phyloP scores from a whole-genome alignment of 2,113 vertebrate genomes.

The Callionymus lyra region DNA sequence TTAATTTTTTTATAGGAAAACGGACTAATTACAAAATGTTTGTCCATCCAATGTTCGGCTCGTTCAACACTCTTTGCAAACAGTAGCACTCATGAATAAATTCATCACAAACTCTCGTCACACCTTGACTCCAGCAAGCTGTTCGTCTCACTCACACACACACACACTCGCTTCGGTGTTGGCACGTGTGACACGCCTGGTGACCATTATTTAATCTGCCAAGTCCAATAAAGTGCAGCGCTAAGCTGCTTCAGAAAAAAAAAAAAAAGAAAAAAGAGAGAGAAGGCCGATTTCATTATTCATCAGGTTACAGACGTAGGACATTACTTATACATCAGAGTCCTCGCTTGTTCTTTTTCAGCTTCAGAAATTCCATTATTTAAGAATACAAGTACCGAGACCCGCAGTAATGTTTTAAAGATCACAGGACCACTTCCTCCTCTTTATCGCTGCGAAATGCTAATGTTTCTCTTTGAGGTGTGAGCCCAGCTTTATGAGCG shows the following conservation, averaged over 20 bases:
- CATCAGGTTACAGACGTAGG: constrained; percentile 36
- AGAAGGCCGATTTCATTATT: constrained; percentile 39
- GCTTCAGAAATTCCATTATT: constrained; percentile 49
- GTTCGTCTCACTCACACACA: too few relatives aligned
- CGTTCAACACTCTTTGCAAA: too few relatives aligned
- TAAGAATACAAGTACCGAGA: constrained; percentile 47
- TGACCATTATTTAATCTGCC: constrained; percentile 12
- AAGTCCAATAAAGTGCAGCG: not conserved
- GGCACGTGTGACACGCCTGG: not conserved
- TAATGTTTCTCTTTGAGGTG: constrained; percentile 3
- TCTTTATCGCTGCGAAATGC: constrained; percentile 32
- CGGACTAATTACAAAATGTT: too few relatives aligned
- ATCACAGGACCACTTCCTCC: constrained; percentile 25
- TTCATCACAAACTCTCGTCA: not conserved
- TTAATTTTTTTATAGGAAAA: too few relatives aligned
- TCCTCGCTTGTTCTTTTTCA: constrained; percentile 48
- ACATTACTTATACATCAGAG: constrained; percentile 56
- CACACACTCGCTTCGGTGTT: constrained; percentile 1
- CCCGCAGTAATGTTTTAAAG: constrained; percentile 48
- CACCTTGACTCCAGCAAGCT: too few relatives aligned
- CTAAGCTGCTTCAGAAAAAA: constrained; percentile 10
- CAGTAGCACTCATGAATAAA: too few relatives aligned
- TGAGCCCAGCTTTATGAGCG: too few relatives aligned
- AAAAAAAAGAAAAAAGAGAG: constrained; percentile 5
- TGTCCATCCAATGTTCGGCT: too few relatives aligned